These are phyloP conservation scores for Anoplopoma fimbria DNA, from an alignment of 2,113 vertebrate genomes.

Conservation along the genomic window DNA sequence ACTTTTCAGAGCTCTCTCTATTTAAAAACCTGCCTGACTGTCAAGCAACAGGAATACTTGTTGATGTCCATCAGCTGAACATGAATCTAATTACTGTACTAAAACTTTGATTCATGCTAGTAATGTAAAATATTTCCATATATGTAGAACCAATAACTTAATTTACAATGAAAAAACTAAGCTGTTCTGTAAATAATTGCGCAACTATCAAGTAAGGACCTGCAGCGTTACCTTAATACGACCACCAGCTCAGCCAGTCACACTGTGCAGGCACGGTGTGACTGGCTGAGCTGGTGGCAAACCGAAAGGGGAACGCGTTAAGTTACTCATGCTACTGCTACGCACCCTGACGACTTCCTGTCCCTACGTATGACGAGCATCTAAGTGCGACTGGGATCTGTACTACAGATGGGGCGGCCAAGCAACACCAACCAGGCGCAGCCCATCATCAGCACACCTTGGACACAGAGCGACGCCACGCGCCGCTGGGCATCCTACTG, in stretches of 20 bases:
- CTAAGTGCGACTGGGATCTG: constrained; percentile 76
- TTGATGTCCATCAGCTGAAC: not conserved
- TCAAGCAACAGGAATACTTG: not conserved
- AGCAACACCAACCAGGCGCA: constrained; percentile 97
- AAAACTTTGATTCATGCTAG: not conserved
- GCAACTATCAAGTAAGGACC: not conserved
- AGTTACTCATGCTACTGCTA: not conserved
- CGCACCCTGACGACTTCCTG: constrained; percentile 12
- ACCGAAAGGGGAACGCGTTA: constrained; percentile 17
- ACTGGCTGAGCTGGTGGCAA: constrained; percentile 53
- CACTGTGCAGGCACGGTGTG: constrained; percentile 14
- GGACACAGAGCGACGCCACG: constrained; percentile 71
- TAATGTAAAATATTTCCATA: not conserved
- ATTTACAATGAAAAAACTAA: not conserved
- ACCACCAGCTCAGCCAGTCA: constrained; percentile 19
- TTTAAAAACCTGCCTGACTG: not conserved
- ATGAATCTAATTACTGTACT: not conserved
- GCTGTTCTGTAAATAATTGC: not conserved
- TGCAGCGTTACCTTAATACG: constrained; percentile 5
- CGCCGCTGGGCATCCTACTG: constrained; percentile 67
- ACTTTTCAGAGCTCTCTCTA: not conserved
- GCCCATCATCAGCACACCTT: constrained; percentile 90
- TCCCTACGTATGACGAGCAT: constrained; percentile 44
- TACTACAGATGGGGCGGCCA: constrained; percentile 92
- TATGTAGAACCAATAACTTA: not conserved